Base-by-base conservation (phyloP, 2,797 vertebrate species). In the Buceros bicornis region DNA sequence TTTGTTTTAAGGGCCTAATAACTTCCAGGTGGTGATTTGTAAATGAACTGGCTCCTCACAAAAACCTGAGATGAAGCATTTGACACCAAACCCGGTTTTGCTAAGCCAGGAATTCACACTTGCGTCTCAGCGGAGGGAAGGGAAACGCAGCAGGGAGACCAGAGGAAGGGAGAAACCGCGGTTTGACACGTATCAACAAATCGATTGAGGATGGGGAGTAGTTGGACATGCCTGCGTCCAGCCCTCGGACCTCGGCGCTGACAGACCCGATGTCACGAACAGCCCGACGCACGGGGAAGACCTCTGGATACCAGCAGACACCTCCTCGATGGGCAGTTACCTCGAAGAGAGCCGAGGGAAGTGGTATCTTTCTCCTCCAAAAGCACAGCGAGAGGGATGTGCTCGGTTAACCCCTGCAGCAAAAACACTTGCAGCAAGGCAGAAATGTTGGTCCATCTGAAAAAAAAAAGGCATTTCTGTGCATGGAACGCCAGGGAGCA, bases 21-120 rank as follows among this genome's bases (percentile, higher is more conserved):
- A 84, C 61, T 94, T 87, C 93, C 95, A 97, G 93, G 93, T 97
- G 95, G 69, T 64, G 64, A 69, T 82, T 31, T 76, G 77, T 89
- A 80, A 86, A 84, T 60, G 54, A 50, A n/a, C 73, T 28, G 69
- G 37, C 73, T 84, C 69, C 58, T 76, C 31, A 4, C 37, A 61
- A 71, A 66, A 76, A 56, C 64, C 54, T 57, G 48, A 66, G 67
- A 66, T 20, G 69, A 92, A 76, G 74, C 58, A 5, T 76, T 80
- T 83, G 79, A 90, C 78, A 43, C 67, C 3, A 1, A 74, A 20
- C 19, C 13, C 43, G 29, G 33, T 43, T 82, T 29, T 45, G 53
- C 57, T 60, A 33, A 72, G 48, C 58, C 0, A 5, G 82, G 64
- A 76, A 61, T 80, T 71, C 28, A 80, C 48, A 11, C 82, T 66